A percentile compares a stretch with the other conserved stretches of the same genome.
phyloP scores from a whole-genome alignment of 2,888 invertebrate species.

The Caenorhabditis plicata region DNA sequence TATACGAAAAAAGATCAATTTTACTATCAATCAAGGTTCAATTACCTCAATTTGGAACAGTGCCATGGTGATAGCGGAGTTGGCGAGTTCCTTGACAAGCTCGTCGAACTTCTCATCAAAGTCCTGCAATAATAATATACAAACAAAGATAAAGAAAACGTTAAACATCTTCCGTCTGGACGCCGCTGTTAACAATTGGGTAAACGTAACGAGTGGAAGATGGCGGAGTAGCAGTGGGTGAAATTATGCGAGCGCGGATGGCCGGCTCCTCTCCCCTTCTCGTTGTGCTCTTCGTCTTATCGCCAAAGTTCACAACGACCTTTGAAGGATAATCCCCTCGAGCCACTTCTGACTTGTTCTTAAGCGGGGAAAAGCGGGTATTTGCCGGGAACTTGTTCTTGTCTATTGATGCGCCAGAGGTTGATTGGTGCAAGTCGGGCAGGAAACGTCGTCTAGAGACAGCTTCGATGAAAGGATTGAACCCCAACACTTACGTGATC shows the following conservation, averaged over 20 bases:
- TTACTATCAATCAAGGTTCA: not conserved
- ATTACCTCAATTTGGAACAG: conserved; percentile 17
- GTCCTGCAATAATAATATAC: conserved; percentile 12
- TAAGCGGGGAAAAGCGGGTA: conserved; percentile 14
- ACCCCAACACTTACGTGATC: too few species aligned
- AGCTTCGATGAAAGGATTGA: not conserved
- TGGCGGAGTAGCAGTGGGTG: conserved; percentile 33
- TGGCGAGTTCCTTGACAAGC: conserved; percentile 31
- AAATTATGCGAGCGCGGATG: conserved; percentile 5
- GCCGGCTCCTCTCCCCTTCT: not conserved
- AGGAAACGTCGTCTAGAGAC: conserved; percentile 9
- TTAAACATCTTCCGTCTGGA: conserved; percentile 40
- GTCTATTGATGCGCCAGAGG: conserved; percentile 9
- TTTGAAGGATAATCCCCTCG: conserved; percentile 15
- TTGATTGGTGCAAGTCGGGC: conserved; percentile 9
- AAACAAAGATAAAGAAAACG: not conserved
- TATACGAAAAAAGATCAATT: not conserved
- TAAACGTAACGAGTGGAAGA: conserved; percentile 25
- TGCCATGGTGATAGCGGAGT: conserved; percentile 27
- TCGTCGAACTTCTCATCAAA: conserved; percentile 34
- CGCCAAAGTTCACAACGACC: conserved; percentile 26
- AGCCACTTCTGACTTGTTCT: too few species aligned
- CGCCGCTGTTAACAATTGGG: conserved; percentile 33
- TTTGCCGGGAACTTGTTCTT: conserved; percentile 15
- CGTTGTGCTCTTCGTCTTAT: not conserved